Evolutionary conservation across 2,797 vertebrate genomes (phyloP).

Genomic region (Notamacropus eugenii): DNA sequence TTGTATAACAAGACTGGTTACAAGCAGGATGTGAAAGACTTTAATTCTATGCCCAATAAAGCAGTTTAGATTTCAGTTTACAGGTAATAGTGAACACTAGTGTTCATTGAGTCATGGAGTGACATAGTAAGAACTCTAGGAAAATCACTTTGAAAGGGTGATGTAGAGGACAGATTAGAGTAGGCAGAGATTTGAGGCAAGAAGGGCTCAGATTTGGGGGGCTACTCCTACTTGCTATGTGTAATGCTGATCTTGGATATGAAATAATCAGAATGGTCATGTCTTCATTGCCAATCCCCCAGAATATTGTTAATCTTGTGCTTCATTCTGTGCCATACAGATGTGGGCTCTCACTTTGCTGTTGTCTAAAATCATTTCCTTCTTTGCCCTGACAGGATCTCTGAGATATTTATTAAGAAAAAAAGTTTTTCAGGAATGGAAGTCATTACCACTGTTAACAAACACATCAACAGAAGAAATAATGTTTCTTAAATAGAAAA

Average conservation of each 20-base stretch:
- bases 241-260: background rate
- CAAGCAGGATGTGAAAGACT: background rate
- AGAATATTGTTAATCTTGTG: fast-evolving
- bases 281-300: fast-evolving
- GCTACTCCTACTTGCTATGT: background rate
- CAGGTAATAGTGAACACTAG: background rate
- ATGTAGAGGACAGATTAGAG: background rate
- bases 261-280: background rate
- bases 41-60: background rate
- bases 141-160: background rate
- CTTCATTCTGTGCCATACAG: fast-evolving
- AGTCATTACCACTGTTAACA: background rate
- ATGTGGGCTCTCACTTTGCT: background rate
- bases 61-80: background rate
- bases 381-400: background rate
- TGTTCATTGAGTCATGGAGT: background rate
- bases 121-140: background rate
- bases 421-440: background rate
- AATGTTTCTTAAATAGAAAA: background rate
- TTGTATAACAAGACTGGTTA: background rate
- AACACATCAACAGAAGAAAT: background rate
- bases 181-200: background rate
- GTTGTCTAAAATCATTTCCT: background rate
- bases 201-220: background rate
- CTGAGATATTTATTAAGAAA: background rate